phyloP scores from a whole-genome alignment of 2,797 vertebrate species.

The Enteromius argenteus region DNA sequence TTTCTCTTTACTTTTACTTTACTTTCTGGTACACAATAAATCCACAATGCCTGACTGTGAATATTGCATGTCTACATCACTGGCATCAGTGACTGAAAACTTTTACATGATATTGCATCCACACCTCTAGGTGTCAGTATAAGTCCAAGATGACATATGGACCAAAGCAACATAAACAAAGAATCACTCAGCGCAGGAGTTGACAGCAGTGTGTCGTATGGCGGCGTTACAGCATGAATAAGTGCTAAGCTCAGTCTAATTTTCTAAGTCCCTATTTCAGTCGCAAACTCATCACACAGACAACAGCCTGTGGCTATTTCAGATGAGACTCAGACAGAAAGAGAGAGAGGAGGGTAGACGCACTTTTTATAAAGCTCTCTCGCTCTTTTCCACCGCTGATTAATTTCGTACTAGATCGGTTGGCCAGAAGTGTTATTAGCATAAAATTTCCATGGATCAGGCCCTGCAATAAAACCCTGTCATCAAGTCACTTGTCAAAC shows the following conservation, averaged over 20 bases:
- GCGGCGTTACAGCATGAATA: conserved; percentile 82
- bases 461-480: conserved; percentile 82
- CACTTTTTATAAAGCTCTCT: conserved; percentile 71
- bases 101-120: background rate
- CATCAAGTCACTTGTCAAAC: conserved; percentile 87
- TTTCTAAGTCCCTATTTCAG: conserved; percentile 82
- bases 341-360: conserved; percentile 48
- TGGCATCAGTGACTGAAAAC: background rate
- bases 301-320: conserved; percentile 85
- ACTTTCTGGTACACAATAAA: background rate
- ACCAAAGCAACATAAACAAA: background rate
- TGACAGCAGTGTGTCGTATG: conserved; percentile 70
- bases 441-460: conserved; percentile 86
- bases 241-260: conserved; percentile 83
- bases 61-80: background rate
- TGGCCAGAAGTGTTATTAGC: conserved; percentile 83
- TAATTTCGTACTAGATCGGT: conserved; percentile 84
- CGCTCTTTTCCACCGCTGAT: conserved; percentile 72
- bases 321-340: conserved; percentile 78
- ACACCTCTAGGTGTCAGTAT: conserved; percentile 20
- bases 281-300: conserved; percentile 80
- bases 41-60: background rate
- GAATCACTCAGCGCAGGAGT: background rate
- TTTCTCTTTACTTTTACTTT: background rate
- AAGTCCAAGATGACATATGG: conserved; percentile 2